Base-by-base conservation (phyloP, 35 echinoderm and acorn worm species). In the Diadema setosum region DNA sequence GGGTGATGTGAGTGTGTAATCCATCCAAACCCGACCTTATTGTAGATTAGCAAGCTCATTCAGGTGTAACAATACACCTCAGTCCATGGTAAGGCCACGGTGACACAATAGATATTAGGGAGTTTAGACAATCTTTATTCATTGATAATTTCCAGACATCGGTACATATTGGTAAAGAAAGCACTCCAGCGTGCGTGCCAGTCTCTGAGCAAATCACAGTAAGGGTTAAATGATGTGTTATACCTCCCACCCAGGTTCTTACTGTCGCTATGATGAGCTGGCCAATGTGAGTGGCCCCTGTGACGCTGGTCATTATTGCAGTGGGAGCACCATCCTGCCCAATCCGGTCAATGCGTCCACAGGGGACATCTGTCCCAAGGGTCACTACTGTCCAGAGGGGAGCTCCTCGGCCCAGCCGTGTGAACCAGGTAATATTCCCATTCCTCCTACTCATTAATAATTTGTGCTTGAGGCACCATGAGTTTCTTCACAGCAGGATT, bases 351-450 rank as follows among this genome's bases (percentile, higher is more conserved):
- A 98, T 32, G 65, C 94, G 11, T 94, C 89, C 0, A 94, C 93
- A 26, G 96, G 96, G 3, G 92, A 98, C 61, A 89, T 98, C 58
- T 98, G 96, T 44, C 96, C 96, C 33, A 78, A 86, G 23, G 96
- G 96, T 27, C 86, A 94, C 46, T 98, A 98, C 61, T 98, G 96
- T 80, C 88, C 92, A 0, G 84, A 94, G 45, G 92, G 88, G 43
- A 94, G 95, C 57, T 85, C 61, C 3, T 56, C 31, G 26, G 83
- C 93, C 2, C 76, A 69, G 25, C 33, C 92, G 16, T 98, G 96
- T 80, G 55, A 81, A 57, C 96, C 92, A 88, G 94, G 94, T 97
- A n/a, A 67, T 16, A 26, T 67, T 67, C 36, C 26, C 30, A 26
- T 7, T 67, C 63, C 27, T 16, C 21, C 11, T 65, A n/a, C n/a